Conservation (phyloP, 2,888 invertebrate species). For the Bombylius discolor region DNA sequence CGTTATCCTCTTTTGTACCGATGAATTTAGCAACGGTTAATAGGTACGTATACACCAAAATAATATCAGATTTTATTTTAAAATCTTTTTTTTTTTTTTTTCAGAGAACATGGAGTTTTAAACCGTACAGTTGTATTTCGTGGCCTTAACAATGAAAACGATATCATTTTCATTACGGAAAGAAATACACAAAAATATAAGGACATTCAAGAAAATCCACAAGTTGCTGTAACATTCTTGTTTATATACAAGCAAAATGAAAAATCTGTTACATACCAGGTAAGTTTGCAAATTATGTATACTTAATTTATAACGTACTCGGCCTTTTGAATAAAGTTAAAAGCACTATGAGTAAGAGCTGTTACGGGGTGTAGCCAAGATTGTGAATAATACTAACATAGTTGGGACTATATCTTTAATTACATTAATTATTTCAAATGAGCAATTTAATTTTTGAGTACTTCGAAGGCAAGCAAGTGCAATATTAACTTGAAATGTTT, state of each 20-base stretch:
- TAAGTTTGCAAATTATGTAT: neutral
- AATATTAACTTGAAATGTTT: no score
- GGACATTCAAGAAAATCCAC: conserved; percentile 24
- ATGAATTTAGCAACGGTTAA: conserved; percentile 31
- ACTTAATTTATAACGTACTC: no score
- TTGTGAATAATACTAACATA: no score
- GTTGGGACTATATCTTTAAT: no score
- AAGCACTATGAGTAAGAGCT: no score
- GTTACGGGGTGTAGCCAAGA: no score
- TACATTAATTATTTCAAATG: neutral
- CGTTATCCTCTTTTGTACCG: conserved; percentile 4
- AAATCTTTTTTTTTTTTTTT: neutral
- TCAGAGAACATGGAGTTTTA: conserved; percentile 25
- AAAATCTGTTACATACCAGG: conserved; percentile 2
- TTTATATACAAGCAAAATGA: conserved; percentile 7
- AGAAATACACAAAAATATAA: conserved; percentile 25
- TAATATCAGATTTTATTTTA: neutral
- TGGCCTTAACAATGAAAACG: conserved; percentile 18
- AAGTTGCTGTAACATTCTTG: conserved; percentile 22
- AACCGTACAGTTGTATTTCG: conserved; percentile 29
- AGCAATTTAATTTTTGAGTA: no score
- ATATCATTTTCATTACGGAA: conserved; percentile 26
- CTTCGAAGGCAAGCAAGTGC: no score
- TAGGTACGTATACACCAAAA: conserved; percentile 13
- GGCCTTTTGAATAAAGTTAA: no score